A percentile compares a stretch with the other conserved stretches of the same genome.
Evolutionary conservation across 2,113 vertebrate species (phyloP).

Genomic region (Panurus biarmicus): DNA sequence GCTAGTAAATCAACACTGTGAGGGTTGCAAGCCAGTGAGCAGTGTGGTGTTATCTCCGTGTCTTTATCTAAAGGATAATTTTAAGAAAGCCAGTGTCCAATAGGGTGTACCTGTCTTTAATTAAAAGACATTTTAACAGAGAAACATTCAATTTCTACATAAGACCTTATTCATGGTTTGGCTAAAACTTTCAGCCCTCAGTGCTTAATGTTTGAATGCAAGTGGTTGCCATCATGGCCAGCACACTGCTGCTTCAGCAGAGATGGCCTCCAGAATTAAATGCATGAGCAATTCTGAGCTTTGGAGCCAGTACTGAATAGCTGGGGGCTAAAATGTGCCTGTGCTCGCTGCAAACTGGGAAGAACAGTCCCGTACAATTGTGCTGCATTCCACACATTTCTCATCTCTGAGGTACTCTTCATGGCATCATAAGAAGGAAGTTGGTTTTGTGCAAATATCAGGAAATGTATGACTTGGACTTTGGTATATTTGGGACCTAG

Average conservation of each 20-base stretch:
- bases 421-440: background rate
- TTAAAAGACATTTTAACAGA: background rate
- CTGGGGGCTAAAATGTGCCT: background rate
- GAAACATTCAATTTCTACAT: background rate
- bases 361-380: background rate
- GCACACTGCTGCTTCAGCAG: background rate
- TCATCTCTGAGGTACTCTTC: background rate
- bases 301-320: background rate
- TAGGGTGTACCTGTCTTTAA: background rate
- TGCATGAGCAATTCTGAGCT: background rate
- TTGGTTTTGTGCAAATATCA: background rate
- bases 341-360: background rate
- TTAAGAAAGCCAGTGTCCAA: background rate
- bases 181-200: background rate
- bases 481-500: background rate
- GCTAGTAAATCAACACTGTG: background rate
- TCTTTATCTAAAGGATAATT: background rate
- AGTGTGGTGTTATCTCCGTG: background rate
- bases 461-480: background rate
- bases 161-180: background rate
- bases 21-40: background rate
- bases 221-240: background rate
- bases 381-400: background rate
- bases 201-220: background rate
- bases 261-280: background rate